phyloP scores from a whole-genome alignment of 2,888 invertebrate genomes.

The Diploptera punctata region DNA sequence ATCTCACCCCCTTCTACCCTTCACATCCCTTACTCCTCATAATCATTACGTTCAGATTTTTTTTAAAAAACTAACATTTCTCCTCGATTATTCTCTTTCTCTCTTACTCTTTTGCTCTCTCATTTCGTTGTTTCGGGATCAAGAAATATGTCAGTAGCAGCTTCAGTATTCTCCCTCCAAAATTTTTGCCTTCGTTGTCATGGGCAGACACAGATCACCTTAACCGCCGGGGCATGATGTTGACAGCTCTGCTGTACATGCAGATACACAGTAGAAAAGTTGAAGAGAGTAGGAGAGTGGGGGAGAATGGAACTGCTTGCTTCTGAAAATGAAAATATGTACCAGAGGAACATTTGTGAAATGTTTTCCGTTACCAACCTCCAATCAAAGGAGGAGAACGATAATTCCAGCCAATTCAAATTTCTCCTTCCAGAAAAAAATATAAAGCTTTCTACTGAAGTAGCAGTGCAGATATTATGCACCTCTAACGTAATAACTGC shows the following conservation, averaged over 20 bases:
- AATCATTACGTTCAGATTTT: constrained; percentile 28
- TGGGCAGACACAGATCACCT: constrained; percentile 40
- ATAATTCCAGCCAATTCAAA: too few relatives aligned
- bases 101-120: constrained; percentile 14
- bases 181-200: constrained; percentile 41
- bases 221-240: constrained; percentile 37
- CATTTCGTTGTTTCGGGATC: constrained; percentile 49
- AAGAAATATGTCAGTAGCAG: constrained; percentile 55
- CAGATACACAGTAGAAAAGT: constrained; percentile 22
- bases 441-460: too few relatives aligned
- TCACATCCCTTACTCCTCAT: constrained; percentile 21
- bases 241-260: constrained; percentile 33
- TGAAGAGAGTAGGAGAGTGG: constrained; percentile 9
- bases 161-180: constrained; percentile 24
- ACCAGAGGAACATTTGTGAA: not conserved
- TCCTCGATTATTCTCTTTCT: not conserved
- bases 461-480: too few relatives aligned
- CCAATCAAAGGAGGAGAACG: constrained; percentile 1
- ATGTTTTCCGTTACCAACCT: not conserved
- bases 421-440: too few relatives aligned
- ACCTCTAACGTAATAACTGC: too few relatives aligned
- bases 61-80: not conserved
- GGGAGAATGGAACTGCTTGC: not conserved
- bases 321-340: constrained; percentile 12
- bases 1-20: not conserved